Percentiles rank a stretch among this genome's conserved stretches.
Evolutionary conservation across 2,888 invertebrate species (phyloP).

Genomic region (Smittia aterrima): DNA sequence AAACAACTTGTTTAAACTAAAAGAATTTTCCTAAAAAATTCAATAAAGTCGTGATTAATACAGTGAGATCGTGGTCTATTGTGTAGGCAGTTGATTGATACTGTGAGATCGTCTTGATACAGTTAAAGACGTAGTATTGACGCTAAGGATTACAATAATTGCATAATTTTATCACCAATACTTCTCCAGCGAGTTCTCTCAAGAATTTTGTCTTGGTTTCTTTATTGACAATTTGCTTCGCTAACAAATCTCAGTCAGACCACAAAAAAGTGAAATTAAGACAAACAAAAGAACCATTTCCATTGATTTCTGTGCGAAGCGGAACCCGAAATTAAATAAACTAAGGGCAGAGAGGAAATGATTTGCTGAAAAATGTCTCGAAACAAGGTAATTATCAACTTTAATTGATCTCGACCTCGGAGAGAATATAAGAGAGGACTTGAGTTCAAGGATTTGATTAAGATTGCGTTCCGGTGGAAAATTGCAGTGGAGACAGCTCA

Average conservation of each 20-base stretch:
- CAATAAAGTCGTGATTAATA: no score
- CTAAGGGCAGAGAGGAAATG: slow-evolving; percentile 31
- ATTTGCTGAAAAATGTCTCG: slow-evolving; percentile 40
- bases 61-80: no score
- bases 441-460: slow-evolving; percentile 38
- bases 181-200: background rate
- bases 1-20: no score
- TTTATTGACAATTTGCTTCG: background rate
- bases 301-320: background rate
- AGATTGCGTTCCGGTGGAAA: background rate
- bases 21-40: no score
- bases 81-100: no score
- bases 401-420: slow-evolving; percentile 10
- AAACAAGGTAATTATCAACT: slow-evolving; percentile 35
- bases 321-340: background rate
- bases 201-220: background rate
- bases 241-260: background rate
- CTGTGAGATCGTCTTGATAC: no score
- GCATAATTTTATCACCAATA: slow-evolving; percentile 17
- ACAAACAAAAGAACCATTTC: background rate
- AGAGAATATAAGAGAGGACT: background rate
- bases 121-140: no score
- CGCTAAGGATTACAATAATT: background rate
- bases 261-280: background rate
- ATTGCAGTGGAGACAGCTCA: background rate